phyloP scores from a whole-genome alignment of 2,797 vertebrate genomes.

The Tragelaphus oryx region DNA sequence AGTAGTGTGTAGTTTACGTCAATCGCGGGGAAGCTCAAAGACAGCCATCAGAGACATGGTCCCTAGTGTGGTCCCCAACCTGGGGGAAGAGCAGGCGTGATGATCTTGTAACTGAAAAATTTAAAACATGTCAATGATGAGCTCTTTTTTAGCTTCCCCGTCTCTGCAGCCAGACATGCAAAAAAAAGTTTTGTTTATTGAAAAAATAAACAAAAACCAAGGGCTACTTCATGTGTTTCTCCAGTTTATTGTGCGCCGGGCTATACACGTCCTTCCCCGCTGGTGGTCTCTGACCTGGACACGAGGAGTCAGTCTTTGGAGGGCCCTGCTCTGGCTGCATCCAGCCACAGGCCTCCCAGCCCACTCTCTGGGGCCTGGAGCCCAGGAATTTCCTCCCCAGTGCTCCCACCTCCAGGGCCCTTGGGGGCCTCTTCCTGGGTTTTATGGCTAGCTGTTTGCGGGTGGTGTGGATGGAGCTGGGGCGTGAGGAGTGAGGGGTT shows the following conservation, averaged over 20 bases:
- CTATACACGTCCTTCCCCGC: rapidly evolving
- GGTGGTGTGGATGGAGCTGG: not conserved
- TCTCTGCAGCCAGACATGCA: conserved; percentile 53
- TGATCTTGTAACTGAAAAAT: not conserved
- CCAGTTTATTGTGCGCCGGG: not conserved
- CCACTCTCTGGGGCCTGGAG: not conserved
- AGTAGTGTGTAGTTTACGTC: conserved; percentile 42
- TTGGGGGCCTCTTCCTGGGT: not conserved
- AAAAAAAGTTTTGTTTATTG: conserved; percentile 68
- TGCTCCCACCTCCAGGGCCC: not conserved
- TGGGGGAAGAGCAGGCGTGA: not conserved
- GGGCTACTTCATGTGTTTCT: conserved; percentile 45
- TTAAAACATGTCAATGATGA: conserved; percentile 28
- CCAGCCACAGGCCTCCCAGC: not conserved
- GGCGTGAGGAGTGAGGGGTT: rapidly evolving
- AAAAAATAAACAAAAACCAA: conserved; percentile 67
- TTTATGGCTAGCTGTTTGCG: not conserved
- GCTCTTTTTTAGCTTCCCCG: conserved; percentile 54
- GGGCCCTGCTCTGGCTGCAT: not conserved
- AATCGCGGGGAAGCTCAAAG: conserved; percentile 21
- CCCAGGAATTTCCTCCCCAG: not conserved
- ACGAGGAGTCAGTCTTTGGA: not conserved
- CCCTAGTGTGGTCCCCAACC: not conserved
- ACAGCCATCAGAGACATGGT: not conserved
- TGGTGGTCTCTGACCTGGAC: not conserved